Base-by-base conservation (phyloP, 2,113 vertebrate genomes). In the Aptenodytes forsteri region DNA sequence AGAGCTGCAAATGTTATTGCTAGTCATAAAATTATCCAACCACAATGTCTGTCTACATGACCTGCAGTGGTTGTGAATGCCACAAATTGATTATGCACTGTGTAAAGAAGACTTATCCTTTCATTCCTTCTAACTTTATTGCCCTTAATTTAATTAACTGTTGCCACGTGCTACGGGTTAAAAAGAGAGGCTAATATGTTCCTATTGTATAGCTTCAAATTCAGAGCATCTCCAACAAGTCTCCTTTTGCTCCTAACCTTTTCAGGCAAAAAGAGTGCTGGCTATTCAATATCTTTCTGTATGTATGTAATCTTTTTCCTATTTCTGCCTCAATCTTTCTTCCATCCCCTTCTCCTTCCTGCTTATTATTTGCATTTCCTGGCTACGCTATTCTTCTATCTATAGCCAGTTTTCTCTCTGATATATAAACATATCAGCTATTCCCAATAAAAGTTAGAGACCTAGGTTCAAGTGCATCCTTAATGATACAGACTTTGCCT, bases 1-100 rank as follows among this genome's bases (percentile, higher is more conserved):
- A 92, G 82, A 95, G 55, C 55, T 87, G 83, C 67, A 97, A 82
- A 93, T 90, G 90, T 95, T 96, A 96, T 93, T 89, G 73, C 80
- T 93, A 85, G 61, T 83, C 69, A 75, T 92, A 95, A 97, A 94
- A 82, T 95, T 94, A 89, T 50, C 16, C 77, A 95, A 73, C 73
- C 56, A 93, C 49, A 82, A 50, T 86, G 67, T 88, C 92, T 90
- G 62, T 83, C 94, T 92, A 84, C 42, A 62, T 30, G 47, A 92
- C 62, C 93, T 92, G 17, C 65, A 91, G 22, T 80, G 36, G 30
- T 47, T 94, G 47, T 94, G 85, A 91, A 92, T 89, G 79, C 58
- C 54, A 92, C 65, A 91, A 78, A 73, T 80, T 91, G 56, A 92
- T 92, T 89, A 59, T 62, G 36, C 49, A 40, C 69, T 76, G 30